These are phyloP conservation scores for Podocnemis expansa DNA, from an alignment of 2,113 vertebrate genomes.

Conservation along the genomic window DNA sequence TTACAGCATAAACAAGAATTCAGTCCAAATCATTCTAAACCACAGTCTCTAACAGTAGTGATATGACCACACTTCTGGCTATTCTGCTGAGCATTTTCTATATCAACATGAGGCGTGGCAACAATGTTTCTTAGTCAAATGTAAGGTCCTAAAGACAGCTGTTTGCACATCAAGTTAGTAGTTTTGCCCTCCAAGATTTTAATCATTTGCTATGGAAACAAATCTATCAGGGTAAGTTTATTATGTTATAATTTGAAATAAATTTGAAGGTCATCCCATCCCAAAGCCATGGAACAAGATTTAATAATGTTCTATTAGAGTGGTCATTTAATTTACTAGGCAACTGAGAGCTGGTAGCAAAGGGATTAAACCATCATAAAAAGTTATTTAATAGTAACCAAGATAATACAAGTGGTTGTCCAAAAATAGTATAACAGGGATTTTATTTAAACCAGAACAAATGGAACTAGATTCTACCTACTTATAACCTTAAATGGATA, in stretches of 20 bases:
- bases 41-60: background rate
- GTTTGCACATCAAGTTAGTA: background rate
- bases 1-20: conserved; percentile 6
- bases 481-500: background rate
- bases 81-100: background rate
- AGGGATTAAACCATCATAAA: background rate
- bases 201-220: background rate
- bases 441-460: background rate
- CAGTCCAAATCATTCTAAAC: background rate
- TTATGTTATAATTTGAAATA: background rate
- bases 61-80: background rate
- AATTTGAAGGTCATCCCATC: background rate
- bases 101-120: background rate
- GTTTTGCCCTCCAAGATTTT: background rate
- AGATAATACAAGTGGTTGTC: background rate
- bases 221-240: background rate
- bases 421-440: background rate
- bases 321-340: background rate
- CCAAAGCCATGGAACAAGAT: background rate
- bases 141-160: background rate
- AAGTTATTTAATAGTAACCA: background rate
- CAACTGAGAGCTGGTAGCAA: background rate
- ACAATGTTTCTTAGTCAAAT: background rate
- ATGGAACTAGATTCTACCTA: background rate
- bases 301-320: background rate